Base-by-base conservation (phyloP, 1,140 invertebrate genomes). In the Ceratosolen fusciceps region DNA sequence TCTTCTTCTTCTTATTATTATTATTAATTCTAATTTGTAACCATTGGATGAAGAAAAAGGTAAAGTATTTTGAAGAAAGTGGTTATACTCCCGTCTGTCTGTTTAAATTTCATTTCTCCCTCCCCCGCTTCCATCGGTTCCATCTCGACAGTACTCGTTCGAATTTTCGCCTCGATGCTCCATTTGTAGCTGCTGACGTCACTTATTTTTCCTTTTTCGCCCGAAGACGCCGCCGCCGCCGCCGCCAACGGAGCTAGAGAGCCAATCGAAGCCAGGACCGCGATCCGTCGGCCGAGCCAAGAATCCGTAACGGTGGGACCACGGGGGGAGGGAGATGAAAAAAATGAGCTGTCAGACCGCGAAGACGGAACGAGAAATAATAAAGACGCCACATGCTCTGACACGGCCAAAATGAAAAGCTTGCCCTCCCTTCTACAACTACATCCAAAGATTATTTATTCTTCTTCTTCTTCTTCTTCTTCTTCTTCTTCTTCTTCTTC, bases 301-400 rank as follows among this genome's bases (percentile, higher is more conserved):
- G 39, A 34, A 24, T 68, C 29, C 0, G 39, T n/a, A 14, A 56
- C 24, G 9, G 34, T 52, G 14, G 19, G 26, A 31, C n/a, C 58
- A 0, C 12, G 19, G 49, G 37, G 10, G 24, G 34, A 47, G 72
- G 54, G 14, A 2, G 29, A 52, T 8, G 31, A 9, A 70, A 34
- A 62, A 52, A 52, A n/a, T 34, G 62, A 14, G 31, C 34, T 60
- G 21, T 52, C 74, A n/a, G n/a, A 12, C 19, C 2, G 21, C 37
- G 26, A 37, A 67, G 29, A 54, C 34, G 70, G 37, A 80, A 12
- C 34, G 72, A 74, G 47, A 80, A 74, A 74, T 74, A 80, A 80
- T 68, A 80, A 75, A 80, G 72, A 71, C 54, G 34, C n/a, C 60
- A 58, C 31, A 34, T 47, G 60, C 34, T 29, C 21, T 62, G 43